phyloP scores from a whole-genome alignment of 2,113 vertebrate species.

The Octodon degus region DNA sequence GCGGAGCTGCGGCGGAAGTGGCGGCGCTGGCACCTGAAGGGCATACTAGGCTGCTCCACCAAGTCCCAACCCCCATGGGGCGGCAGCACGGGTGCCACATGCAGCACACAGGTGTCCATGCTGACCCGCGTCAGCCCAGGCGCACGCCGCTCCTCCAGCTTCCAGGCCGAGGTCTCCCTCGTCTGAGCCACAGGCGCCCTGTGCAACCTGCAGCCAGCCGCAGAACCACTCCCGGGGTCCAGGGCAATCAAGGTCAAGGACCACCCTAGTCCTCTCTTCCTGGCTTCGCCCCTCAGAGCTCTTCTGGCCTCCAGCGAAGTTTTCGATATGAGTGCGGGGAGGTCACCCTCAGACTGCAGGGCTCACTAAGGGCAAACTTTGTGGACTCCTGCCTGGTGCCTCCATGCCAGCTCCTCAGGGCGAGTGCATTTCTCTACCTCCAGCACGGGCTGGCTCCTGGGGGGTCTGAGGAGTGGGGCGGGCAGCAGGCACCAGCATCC shows the following conservation, averaged over 20 bases:
- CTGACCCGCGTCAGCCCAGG: constrained; percentile 94
- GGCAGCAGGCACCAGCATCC: not conserved
- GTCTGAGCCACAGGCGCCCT: constrained; percentile 82
- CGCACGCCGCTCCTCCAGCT: constrained; percentile 88
- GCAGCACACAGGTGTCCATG: constrained; percentile 97
- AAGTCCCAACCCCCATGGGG: constrained; percentile 94
- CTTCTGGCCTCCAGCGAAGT: not conserved
- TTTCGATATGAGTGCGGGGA: not conserved
- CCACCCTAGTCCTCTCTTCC: not conserved
- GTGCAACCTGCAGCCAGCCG: not conserved
- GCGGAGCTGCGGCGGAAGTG: constrained; percentile 96
- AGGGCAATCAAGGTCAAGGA: not conserved
- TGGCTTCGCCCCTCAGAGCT: not conserved
- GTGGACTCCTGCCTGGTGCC: not conserved
- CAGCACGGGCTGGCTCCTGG: not conserved
- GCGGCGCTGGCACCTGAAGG: constrained; percentile 95
- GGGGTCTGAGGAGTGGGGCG: not conserved
- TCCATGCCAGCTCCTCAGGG: not conserved
- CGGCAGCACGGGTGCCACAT: constrained; percentile 95
- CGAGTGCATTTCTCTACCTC: not conserved
- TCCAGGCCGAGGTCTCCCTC: constrained; percentile 91
- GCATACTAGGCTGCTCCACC: constrained; percentile 90
- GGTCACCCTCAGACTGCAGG: not conserved
- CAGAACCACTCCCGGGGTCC: not conserved
- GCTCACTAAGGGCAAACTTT: not conserved